Evolutionary conservation across 2,888 invertebrate species (phyloP).

Genomic region (Polydrusus pterygomalis): DNA sequence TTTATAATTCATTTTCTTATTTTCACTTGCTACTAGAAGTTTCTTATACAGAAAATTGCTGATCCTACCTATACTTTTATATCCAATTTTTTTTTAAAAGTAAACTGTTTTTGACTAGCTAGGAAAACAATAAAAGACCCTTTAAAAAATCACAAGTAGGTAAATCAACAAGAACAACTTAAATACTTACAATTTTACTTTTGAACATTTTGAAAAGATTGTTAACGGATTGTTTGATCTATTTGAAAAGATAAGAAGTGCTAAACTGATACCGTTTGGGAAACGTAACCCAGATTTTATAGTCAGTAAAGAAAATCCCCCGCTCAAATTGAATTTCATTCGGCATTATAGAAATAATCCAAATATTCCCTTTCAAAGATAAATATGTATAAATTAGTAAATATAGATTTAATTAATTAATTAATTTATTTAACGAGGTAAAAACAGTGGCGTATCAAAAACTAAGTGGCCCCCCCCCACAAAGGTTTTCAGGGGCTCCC

Average conservation of each 20-base stretch:
- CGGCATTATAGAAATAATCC: not conserved
- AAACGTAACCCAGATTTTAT: constrained; percentile 12
- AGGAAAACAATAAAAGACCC: no score
- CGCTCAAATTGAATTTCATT: not conserved
- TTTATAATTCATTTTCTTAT: no score
- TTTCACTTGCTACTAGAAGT: no score
- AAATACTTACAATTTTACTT: constrained; percentile 39
- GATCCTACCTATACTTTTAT: no score
- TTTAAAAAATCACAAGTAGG: not conserved
- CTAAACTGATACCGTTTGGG: constrained; percentile 28
- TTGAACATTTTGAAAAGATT: constrained; percentile 40
- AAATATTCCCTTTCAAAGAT: constrained; percentile 23
- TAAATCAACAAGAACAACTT: not conserved
- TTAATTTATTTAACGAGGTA: constrained; percentile 20
- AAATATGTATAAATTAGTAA: constrained; percentile 11
- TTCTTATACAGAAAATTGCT: no score
- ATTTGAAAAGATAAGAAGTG: constrained; percentile 7
- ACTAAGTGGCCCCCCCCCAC: no score
- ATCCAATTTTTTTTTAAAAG: no score
- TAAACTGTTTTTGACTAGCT: no score
- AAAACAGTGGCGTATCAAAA: no score
- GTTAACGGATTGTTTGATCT: not conserved
- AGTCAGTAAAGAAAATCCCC: not conserved
- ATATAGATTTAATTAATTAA: constrained; percentile 23
- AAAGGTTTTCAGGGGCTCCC: no score